A percentile compares a stretch with the other conserved stretches of the same genome.
Conservation (phyloP, 2,797 vertebrate genomes). For the Macrochelys suwanniensis region DNA sequence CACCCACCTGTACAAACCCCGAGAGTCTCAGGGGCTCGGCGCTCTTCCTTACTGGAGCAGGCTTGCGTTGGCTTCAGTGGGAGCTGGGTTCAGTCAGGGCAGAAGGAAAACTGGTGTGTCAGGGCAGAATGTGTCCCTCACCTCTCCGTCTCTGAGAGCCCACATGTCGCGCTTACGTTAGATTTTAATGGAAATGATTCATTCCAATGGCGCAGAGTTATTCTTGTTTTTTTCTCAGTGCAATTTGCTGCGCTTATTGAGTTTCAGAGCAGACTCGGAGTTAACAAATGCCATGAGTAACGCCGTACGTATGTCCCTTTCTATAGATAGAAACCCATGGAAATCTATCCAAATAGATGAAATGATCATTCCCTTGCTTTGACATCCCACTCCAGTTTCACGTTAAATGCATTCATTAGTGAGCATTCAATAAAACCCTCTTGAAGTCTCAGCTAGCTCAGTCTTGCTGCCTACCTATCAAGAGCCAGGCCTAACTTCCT, state of each 20-base stretch:
- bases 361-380: background rate
- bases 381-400: background rate
- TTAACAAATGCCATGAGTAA: slow-evolving; percentile 31
- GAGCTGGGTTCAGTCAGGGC: background rate
- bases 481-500: slow-evolving; percentile 5
- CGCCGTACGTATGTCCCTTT: background rate
- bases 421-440: slow-evolving; percentile 1
- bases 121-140: background rate
- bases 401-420: background rate
- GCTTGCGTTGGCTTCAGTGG: background rate
- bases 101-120: rapidly evolving
- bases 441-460: background rate
- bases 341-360: slow-evolving; percentile 32
- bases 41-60: background rate
- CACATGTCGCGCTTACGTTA: background rate
- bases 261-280: slow-evolving; percentile 38
- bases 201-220: background rate
- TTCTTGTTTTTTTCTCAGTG: background rate
- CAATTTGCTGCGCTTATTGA: slow-evolving; percentile 11
- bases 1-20: background rate
- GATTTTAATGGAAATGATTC: slow-evolving; percentile 7
- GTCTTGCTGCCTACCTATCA: background rate
- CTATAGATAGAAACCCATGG: slow-evolving; percentile 5
- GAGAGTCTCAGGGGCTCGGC: background rate
- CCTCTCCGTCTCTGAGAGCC: too few species aligned